Base-by-base conservation (phyloP, 2,888 invertebrate genomes). In the Sturmia bella region DNA sequence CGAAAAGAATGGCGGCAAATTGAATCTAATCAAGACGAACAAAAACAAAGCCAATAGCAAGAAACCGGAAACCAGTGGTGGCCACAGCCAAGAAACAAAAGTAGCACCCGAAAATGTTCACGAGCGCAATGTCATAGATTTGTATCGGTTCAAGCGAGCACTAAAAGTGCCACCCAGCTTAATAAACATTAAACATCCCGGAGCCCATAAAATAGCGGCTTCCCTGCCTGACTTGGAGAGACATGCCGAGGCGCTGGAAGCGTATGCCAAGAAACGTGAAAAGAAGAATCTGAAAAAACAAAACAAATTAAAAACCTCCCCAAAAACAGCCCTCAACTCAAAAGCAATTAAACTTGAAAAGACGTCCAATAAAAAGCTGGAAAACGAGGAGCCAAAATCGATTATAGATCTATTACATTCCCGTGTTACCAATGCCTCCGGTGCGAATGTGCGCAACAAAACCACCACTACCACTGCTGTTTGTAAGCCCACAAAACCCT, bases 81-180 rank as follows among this genome's bases (percentile, higher is more conserved):
- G n/a, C 15, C 15, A 24, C 5, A 17, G 21, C 91, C 92, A 74
- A 89, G 56, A 79, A 52, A 86, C 88, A 39, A 89, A 88, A 72
- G 86, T 86, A 0, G 72, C 70, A 50, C 37, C 78, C 19, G 90
- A 88, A 69, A 87, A 88, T 13, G 87, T 89, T 3, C 82, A 61
- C 41, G 82, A 82, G 0, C 50, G 74, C n/a, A 82, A 82, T 64
- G 82, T 74, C 73, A 77, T 96, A 87, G 96, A 96, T 87, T 93
- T 96, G 17, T 96, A 95, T 87, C 94, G 94, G 85, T 97, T 95
- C 87, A 97, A 97, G 89, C 93, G 95, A 85, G 95, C 96, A 0
- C 91, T 96, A 17, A 93, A 96, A 85, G 95, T 97, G 93, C 96
- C 97, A 1, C 93, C 95, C 41, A 93, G 95, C 85, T 92, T 97